Evolutionary conservation across 2,888 invertebrate genomes (phyloP).

Genomic region (Nymphalis c-album): DNA sequence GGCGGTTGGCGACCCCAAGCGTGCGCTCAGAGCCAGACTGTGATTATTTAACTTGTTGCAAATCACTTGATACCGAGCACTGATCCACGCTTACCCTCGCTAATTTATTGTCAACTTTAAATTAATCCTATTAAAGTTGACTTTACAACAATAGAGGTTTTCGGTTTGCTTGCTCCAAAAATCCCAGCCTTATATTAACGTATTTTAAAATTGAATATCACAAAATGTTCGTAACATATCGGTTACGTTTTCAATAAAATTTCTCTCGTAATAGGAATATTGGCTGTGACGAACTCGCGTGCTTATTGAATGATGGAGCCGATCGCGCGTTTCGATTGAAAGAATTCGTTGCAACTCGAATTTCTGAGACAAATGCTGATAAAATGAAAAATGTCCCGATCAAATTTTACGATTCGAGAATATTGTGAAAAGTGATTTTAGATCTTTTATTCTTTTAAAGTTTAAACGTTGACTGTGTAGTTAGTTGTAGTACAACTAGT

Average conservation of each 20-base stretch:
- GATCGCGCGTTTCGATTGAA: constrained; percentile 6
- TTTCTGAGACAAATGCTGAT: constrained; percentile 17
- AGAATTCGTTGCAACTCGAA: constrained; percentile 7
- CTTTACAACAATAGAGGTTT: constrained; percentile 14
- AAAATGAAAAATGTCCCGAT: constrained; percentile 21
- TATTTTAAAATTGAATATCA: background rate
- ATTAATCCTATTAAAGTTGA: constrained; percentile 16
- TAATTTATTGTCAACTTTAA: constrained; percentile 23
- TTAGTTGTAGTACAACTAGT: background rate
- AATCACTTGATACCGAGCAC: constrained; percentile 32
- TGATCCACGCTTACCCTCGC: constrained; percentile 14
- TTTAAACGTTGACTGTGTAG: background rate
- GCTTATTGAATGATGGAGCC: constrained; percentile 12
- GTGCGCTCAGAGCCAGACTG: constrained; percentile 30
- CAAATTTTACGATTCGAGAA: constrained; percentile 1
- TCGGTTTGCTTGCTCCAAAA: background rate
- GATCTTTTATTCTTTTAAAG: background rate
- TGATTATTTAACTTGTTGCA: constrained; percentile 35
- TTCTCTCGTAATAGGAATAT: constrained; percentile 19
- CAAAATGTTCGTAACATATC: background rate
- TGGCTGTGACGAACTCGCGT: constrained; percentile 14
- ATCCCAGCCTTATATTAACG: background rate
- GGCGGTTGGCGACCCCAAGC: constrained; percentile 30
- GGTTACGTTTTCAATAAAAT: constrained; percentile 16
- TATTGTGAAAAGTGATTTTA: background rate